Evolutionary conservation across 2,113 vertebrate genomes (phyloP).

Genomic region (Lasiurus cinereus): DNA sequence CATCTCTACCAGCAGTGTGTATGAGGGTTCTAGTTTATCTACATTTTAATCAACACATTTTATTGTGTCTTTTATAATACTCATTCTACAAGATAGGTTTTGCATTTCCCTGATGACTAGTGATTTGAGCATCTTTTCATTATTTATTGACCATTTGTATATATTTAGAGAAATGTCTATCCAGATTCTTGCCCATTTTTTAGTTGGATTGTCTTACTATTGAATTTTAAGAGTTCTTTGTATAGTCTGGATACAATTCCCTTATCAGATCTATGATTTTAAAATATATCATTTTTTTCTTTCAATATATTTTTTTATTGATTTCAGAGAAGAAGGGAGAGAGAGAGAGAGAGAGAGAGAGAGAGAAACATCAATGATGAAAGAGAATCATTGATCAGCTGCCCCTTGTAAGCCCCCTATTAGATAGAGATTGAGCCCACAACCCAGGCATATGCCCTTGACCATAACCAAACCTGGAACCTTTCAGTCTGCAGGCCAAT

Average conservation of each 20-base stretch:
- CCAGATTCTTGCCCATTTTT: constrained; percentile 18
- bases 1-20: not conserved
- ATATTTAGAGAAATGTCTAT: not conserved
- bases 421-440: no score
- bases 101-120: not conserved
- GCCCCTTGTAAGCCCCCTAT: no score
- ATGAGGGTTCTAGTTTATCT: not conserved
- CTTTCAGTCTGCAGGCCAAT: no score
- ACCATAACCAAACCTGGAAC: no score
- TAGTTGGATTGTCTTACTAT: constrained; percentile 18
- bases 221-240: constrained; percentile 46
- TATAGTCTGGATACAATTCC: not conserved
- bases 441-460: no score
- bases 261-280: not conserved
- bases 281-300: not conserved
- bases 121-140: constrained; percentile 45
- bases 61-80: not conserved
- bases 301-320: no score
- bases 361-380: no score
- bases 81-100: not conserved
- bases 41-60: not conserved
- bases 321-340: no score
- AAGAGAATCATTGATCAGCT: no score
- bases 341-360: no score
- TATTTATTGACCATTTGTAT: not conserved